These are phyloP conservation scores for Proteles cristata DNA, from an alignment of 2,113 vertebrate genomes.

Conservation along the genomic window DNA sequence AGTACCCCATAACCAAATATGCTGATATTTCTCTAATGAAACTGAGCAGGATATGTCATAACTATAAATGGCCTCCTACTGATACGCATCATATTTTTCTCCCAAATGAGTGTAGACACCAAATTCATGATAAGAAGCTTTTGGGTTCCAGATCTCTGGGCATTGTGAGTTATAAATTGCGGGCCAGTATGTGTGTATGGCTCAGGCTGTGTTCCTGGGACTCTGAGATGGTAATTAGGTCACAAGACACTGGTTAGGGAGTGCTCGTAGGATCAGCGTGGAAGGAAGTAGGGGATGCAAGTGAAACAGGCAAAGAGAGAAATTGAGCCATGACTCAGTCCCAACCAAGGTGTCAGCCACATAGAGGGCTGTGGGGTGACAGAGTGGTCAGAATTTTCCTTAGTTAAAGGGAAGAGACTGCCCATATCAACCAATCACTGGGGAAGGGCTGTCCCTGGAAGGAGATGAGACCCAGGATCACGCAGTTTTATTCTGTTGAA, in stretches of 20 bases:
- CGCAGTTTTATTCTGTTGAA: neutral
- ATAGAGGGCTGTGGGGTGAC: neutral
- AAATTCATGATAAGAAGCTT: neutral
- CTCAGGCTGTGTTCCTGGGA: neutral
- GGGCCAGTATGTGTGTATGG: neutral
- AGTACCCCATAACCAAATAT: neutral
- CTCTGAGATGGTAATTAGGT: neutral
- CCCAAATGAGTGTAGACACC: neutral
- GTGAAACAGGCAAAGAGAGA: too few species aligned
- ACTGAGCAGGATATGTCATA: neutral
- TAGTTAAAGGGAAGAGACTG: neutral
- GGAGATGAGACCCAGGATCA: neutral
- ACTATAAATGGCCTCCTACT: neutral
- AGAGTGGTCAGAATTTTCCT: neutral
- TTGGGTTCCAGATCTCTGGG: neutral
- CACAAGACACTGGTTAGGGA: neutral
- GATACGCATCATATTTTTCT: neutral
- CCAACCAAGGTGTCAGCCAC: neutral
- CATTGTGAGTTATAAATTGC: neutral
- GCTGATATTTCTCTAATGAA: neutral
- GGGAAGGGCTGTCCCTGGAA: neutral
- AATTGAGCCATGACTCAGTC: neutral
- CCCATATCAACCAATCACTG: rapidly evolving
- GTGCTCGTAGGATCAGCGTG: neutral
- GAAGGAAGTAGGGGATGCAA: neutral